These are phyloP conservation scores for Anolis apletophallus DNA, from an alignment of 2,797 vertebrate genomes.

Conservation along the genomic window DNA sequence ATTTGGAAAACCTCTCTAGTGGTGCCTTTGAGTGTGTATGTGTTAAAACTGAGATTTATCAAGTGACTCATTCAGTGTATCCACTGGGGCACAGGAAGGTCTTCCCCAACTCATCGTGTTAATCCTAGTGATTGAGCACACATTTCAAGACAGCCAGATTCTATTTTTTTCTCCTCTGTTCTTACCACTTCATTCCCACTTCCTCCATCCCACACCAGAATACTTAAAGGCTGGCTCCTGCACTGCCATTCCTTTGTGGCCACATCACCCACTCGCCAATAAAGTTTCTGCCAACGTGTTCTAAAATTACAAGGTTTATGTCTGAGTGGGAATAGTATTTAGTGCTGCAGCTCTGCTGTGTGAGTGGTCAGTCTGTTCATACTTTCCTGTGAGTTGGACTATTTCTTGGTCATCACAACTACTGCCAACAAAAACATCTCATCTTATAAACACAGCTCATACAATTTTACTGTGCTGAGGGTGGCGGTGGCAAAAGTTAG, in stretches of 20 bases:
- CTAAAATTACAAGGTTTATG: slow-evolving; percentile 33
- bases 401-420: slow-evolving; percentile 61
- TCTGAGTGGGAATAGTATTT: slow-evolving; percentile 15
- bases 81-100: slow-evolving; percentile 48
- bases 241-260: slow-evolving; percentile 37
- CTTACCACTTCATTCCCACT: slow-evolving; percentile 27
- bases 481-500: not conserved
- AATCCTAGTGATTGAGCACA: slow-evolving; percentile 3
- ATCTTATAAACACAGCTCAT: slow-evolving; percentile 52
- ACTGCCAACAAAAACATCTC: slow-evolving; percentile 59
- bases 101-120: slow-evolving; percentile 7
- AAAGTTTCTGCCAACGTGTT: slow-evolving; percentile 29
- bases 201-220: slow-evolving; percentile 33
- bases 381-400: slow-evolving; percentile 64
- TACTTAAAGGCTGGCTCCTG: slow-evolving; percentile 21
- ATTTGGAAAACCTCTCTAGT: slow-evolving; percentile 6
- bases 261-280: slow-evolving; percentile 26
- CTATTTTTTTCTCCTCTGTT: slow-evolving; percentile 1
- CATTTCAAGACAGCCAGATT: slow-evolving; percentile 12
- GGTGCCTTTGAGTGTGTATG: not conserved
- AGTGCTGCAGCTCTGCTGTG: slow-evolving; percentile 23
- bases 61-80: slow-evolving; percentile 44
- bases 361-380: slow-evolving; percentile 57
- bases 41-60: slow-evolving; percentile 41
- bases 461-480: slow-evolving; percentile 48